Evolutionary conservation across 2,113 vertebrate species (phyloP), one percentile per base, ranked within the genome.

Genomic region (Phalacrocorax brasilianus): DNA sequence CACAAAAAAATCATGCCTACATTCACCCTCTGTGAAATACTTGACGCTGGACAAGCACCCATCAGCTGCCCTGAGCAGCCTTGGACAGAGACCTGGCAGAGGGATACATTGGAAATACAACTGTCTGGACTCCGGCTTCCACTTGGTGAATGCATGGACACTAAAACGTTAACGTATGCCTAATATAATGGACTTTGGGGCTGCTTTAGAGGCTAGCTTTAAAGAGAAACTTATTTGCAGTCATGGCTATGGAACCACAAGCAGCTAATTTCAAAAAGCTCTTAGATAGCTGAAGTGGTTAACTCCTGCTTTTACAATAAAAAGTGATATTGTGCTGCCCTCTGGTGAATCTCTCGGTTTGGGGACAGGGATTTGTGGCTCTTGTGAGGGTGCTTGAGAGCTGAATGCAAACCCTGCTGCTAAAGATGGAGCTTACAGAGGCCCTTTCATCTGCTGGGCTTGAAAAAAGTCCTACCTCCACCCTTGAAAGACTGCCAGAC

Each of bases 261-360:
- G 27, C 33, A 40, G 33, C 7, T 76, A 14, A 74, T 59, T 70
- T 67, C 40, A 19, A 56, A 63, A 59, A 53, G 44, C 21, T 63
- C 62, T 72, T 19, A 44, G 42, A n/a, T 4, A 53, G 35, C 52
- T 38, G 58, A 78, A 84, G 86, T 12, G 0, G 80, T 32, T 32
- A 82, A 74, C 35, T 1, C 12, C 66, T n/a, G 38, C 47, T 88
- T 55, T 52, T 65, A 52, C 47, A 77, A 56, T 14, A 33, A 84
- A 85, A 85, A 89, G 71, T 62, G 68, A 94, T 93, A 92, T 42
- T 15, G 70, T 94, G 87, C 96, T 97, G 97, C 97, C 97, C 95
- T 76, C 97, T 97, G 92, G 89, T 96, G 96, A 95, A 66, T 55
- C 19, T 76, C 78, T 59, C 38, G 0, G 0, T 21, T 42, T 0